Conservation (phyloP, 2,888 invertebrate genomes). For the Vannuccia rotundouncinata region DNA sequence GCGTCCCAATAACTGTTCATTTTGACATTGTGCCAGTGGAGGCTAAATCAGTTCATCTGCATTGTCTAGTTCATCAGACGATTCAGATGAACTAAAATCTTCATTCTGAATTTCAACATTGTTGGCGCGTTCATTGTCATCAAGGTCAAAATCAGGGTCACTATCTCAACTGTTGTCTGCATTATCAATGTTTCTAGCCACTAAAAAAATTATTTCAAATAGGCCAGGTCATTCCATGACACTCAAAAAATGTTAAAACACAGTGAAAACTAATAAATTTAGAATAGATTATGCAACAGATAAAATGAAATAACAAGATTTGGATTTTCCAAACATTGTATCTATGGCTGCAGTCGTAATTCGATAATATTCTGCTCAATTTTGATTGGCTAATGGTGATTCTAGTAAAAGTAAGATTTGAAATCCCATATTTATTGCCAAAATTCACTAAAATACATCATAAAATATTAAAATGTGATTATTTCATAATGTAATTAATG, state of each 20-base stretch:
- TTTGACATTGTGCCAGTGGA: not conserved
- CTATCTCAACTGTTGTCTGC: not conserved
- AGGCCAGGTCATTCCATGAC: not conserved
- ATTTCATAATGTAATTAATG: constrained; percentile 16
- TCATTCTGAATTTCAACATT: constrained; percentile 10
- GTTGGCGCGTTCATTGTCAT: not conserved
- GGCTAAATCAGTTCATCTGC: not conserved
- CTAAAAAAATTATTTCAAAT: not conserved
- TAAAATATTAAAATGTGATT: constrained; percentile 23
- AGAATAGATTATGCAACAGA: not conserved
- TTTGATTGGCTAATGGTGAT: constrained; percentile 22
- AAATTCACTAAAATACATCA: constrained; percentile 15
- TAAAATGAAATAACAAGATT: not conserved
- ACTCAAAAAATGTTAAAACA: not conserved
- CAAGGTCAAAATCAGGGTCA: not conserved
- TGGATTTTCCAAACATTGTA: not conserved
- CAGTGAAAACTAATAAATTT: not conserved
- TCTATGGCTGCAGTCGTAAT: constrained; percentile 5
- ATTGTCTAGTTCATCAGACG: too few relatives aligned
- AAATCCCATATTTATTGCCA: constrained; percentile 22
- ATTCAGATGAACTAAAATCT: constrained; percentile 24
- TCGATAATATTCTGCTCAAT: constrained; percentile 23
- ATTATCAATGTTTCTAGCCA: not conserved
- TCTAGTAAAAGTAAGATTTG: constrained; percentile 9
- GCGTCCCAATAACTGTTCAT: not conserved